These are phyloP conservation scores for Machimus atricapillus DNA, from an alignment of 2,888 invertebrate species.

Conservation along the genomic window DNA sequence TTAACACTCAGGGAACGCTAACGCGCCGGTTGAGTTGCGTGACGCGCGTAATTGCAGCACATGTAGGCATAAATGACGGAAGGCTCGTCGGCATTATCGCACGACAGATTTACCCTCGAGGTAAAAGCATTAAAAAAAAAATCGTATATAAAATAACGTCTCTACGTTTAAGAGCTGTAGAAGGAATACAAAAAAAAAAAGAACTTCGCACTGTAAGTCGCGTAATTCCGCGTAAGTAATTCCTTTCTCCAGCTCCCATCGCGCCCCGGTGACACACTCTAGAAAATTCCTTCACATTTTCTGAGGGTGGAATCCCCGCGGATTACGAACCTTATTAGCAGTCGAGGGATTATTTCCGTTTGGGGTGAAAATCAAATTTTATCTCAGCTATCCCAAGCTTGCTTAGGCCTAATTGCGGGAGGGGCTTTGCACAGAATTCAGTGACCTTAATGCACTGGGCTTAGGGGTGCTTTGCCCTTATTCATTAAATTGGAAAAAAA, in stretches of 20 bases:
- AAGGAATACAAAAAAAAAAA: not conserved
- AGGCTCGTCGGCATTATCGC: not conserved
- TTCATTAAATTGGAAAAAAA: not conserved
- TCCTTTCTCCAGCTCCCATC: not conserved
- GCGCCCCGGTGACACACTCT: not conserved
- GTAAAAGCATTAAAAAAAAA: not conserved
- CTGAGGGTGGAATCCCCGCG: not conserved
- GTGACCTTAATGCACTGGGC: not conserved
- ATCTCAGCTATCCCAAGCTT: not conserved
- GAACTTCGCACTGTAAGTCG: not conserved
- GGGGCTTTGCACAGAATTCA: not conserved
- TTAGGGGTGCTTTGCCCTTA: not conserved
- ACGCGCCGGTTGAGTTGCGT: not conserved
- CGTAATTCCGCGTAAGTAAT: not conserved
- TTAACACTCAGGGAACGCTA: slow-evolving; percentile 7
- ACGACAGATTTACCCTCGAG: not conserved
- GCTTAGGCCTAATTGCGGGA: not conserved
- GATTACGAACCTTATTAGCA: not conserved
- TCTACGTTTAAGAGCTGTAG: not conserved
- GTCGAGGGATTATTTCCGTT: slow-evolving; percentile 8
- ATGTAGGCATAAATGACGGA: slow-evolving; percentile 3
- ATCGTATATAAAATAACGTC: not conserved
- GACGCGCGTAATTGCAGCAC: not conserved
- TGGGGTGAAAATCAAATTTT: not conserved
- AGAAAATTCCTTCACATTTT: not conserved